Percentiles rank a stretch among this genome's conserved stretches.
These are phyloP conservation scores for Calephelis nemesis DNA, from an alignment of 1,140 invertebrate genomes.

Conservation along the genomic window DNA sequence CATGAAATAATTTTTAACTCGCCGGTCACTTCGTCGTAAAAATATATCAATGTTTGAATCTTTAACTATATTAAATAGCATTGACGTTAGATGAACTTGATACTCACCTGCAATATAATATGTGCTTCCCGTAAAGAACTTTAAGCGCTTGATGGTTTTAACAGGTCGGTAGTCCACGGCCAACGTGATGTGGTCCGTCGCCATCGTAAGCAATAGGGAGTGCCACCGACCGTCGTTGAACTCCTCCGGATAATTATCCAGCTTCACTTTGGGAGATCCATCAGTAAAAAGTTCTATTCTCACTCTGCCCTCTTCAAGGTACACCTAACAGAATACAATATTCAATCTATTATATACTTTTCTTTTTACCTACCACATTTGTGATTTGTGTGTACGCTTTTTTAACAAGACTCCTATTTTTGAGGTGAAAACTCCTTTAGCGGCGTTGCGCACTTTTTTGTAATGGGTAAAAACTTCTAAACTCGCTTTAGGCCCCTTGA, in stretches of 20 bases:
- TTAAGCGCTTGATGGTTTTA: conserved; percentile 86
- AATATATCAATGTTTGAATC: too few species aligned
- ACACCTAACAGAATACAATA: conserved; percentile 80
- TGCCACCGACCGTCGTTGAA: conserved; percentile 97
- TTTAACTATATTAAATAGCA: too few species aligned
- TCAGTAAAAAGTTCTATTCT: conserved; percentile 88
- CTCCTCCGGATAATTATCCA: conserved; percentile 91
- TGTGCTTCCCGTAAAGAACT: conserved; percentile 86
- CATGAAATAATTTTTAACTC: too few species aligned
- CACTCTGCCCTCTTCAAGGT: conserved; percentile 89
- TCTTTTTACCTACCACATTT: too few species aligned
- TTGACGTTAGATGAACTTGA: too few species aligned
- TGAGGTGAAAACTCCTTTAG: too few species aligned
- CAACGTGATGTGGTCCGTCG: conserved; percentile 85
- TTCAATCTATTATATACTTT: not conserved
- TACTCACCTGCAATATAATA: conserved; percentile 87
- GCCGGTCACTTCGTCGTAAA: too few species aligned
- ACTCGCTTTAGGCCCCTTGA: too few species aligned
- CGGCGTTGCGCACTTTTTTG: too few species aligned
- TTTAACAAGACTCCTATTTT: too few species aligned
- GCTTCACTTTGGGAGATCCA: conserved; percentile 65
- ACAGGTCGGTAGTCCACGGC: conserved; percentile 90
- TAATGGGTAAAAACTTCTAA: too few species aligned
- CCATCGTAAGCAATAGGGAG: conserved; percentile 86
- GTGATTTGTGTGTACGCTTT: too few species aligned